Percentiles rank a stretch among this genome's conserved stretches.
These are phyloP conservation scores for Ia io DNA, from an alignment of 2,113 vertebrate species.

Conservation along the genomic window DNA sequence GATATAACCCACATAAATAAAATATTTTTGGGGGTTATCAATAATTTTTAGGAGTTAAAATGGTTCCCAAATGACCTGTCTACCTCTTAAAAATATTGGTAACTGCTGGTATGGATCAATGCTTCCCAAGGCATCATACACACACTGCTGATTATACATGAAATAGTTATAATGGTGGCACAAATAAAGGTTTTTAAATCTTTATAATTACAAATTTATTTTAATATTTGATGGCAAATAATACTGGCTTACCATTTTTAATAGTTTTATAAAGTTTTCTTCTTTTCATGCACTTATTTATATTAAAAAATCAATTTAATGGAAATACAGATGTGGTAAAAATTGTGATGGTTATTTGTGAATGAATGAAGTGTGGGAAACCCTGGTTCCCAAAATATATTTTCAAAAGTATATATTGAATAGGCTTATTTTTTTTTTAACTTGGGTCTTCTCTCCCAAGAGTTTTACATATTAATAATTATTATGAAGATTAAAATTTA, in stretches of 20 bases:
- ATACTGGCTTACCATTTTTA: slow-evolving; percentile 4
- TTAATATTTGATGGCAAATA: neutral
- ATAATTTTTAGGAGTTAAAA: neutral
- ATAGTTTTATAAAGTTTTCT: neutral
- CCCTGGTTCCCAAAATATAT: neutral
- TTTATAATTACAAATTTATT: neutral
- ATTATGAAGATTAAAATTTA: neutral
- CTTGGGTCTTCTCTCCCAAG: neutral
- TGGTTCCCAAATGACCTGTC: neutral
- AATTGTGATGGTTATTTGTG: neutral
- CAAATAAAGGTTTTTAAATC: neutral
- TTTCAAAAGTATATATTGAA: neutral
- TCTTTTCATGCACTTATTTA: neutral
- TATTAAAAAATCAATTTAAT: slow-evolving; percentile 1
- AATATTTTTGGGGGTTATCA: neutral
- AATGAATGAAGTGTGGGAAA: neutral
- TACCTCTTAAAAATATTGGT: neutral
- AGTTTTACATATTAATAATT: neutral
- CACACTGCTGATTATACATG: neutral
- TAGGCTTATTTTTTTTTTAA: neutral
- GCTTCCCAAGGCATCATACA: neutral
- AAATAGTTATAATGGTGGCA: neutral
- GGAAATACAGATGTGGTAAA: neutral
- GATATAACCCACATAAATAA: neutral
- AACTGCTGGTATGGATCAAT: neutral